phyloP scores from a whole-genome alignment of 2,888 invertebrate genomes.

The Bombylius discolor region DNA sequence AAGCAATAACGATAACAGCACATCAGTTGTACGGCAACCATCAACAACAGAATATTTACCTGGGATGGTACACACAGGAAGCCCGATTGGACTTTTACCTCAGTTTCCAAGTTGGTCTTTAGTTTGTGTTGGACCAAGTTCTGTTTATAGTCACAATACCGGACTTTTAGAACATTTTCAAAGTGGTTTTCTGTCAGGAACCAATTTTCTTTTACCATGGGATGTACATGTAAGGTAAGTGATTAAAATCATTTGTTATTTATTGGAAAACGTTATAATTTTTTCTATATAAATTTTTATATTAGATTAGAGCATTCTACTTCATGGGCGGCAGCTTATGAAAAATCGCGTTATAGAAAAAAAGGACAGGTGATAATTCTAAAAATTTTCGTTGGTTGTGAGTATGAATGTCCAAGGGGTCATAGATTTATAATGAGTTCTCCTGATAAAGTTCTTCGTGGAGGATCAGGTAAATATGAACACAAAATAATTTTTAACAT shows the following conservation, averaged over 20 bases:
- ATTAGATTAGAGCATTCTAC: conserved; percentile 26
- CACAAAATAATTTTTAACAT: neutral
- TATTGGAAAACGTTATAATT: neutral
- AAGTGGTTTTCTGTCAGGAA: conserved; percentile 78
- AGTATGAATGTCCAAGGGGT: conserved; percentile 97
- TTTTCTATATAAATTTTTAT: neutral
- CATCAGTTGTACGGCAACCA: conserved; percentile 50
- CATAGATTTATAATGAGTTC: conserved; percentile 87
- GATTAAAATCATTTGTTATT: neutral
- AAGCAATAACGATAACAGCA: conserved; percentile 35
- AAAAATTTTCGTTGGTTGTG: conserved; percentile 88
- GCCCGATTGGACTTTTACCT: conserved; percentile 64
- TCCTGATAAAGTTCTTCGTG: conserved; percentile 69
- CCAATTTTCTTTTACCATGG: conserved; percentile 89
- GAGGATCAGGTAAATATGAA: conserved; percentile 42
- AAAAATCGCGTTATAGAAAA: conserved; percentile 30
- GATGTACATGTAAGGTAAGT: conserved; percentile 54
- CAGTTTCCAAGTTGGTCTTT: conserved; percentile 85
- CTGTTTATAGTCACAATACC: conserved; percentile 75
- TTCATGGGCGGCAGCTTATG: conserved; percentile 23
- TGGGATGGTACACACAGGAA: conserved; percentile 74
- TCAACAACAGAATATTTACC: conserved; percentile 85
- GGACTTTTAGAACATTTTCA: conserved; percentile 74
- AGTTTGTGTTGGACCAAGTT: conserved; percentile 78
- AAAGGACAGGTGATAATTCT: conserved; percentile 46